Percentiles rank a stretch among this genome's conserved stretches.
These are phyloP conservation scores for Germaria angustata DNA, from an alignment of 2,888 invertebrate genomes.

Conservation along the genomic window DNA sequence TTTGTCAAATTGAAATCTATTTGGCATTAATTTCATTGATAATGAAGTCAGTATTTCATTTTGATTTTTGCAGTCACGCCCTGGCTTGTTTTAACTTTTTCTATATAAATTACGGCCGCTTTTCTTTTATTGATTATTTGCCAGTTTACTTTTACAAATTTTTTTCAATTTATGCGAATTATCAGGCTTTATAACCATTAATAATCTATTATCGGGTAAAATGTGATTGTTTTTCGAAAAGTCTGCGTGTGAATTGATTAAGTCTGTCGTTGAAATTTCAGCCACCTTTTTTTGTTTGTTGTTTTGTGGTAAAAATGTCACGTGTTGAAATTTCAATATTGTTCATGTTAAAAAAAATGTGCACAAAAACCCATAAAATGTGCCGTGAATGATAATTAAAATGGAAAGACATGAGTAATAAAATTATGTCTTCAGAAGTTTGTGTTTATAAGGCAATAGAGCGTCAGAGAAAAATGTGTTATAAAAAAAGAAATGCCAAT, in stretches of 20 bases:
- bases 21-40: not conserved
- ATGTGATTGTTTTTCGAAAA: not conserved
- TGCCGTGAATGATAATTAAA: slow-evolving; percentile 34
- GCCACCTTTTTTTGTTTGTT: slow-evolving; percentile 12
- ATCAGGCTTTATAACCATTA: not conserved
- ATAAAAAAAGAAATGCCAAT: slow-evolving; percentile 3
- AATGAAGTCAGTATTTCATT: not conserved
- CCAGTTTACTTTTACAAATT: slow-evolving; percentile 6
- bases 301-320: slow-evolving; percentile 46
- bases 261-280: slow-evolving; percentile 8
- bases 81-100: not conserved
- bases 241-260: not conserved
- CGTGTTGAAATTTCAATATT: slow-evolving; percentile 48
- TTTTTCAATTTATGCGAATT: not conserved
- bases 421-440: slow-evolving; percentile 2
- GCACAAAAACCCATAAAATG: slow-evolving; percentile 49
- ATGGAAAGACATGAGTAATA: not conserved
- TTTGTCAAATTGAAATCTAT: not conserved
- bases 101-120: not conserved
- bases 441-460: slow-evolving; percentile 45
- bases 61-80: not conserved
- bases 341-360: slow-evolving; percentile 4
- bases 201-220: not conserved
- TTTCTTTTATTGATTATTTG: not conserved
- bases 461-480: not conserved